A percentile compares a stretch with the other conserved stretches of the same genome.
Conservation (phyloP, 2,888 invertebrate genomes). For the Acleris sparsana region DNA sequence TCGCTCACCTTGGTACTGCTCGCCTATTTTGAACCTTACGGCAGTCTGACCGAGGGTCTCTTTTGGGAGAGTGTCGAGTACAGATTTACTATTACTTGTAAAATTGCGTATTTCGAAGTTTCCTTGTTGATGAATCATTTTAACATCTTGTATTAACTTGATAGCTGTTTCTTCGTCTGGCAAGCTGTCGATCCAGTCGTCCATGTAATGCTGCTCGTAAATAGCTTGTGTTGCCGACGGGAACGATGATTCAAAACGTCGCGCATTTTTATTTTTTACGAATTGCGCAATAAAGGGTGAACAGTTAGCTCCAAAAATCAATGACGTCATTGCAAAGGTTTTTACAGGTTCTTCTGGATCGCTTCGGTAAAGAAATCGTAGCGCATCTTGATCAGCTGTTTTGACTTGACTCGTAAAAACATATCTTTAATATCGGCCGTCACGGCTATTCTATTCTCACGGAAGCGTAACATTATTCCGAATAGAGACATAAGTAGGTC, state of each 20-base stretch:
- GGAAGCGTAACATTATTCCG: slow-evolving; percentile 40
- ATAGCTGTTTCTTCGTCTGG: slow-evolving; percentile 11
- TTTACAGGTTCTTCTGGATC: too few species aligned
- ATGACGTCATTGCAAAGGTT: slow-evolving; percentile 5
- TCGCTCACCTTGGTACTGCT: slow-evolving; percentile 29
- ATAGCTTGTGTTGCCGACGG: not conserved
- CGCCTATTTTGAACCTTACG: slow-evolving; percentile 31
- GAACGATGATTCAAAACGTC: slow-evolving; percentile 14
- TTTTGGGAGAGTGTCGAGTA: not conserved
- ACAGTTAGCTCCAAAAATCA: slow-evolving; percentile 35
- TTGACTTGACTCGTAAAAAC: too few species aligned
- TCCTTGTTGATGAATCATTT: slow-evolving; percentile 2
- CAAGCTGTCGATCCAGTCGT: slow-evolving; percentile 1
- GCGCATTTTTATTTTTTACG: slow-evolving; percentile 39
- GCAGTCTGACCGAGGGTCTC: slow-evolving; percentile 3
- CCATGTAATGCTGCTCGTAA: not conserved
- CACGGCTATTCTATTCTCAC: slow-evolving; percentile 36
- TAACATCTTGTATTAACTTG: not conserved
- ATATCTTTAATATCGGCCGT: not conserved
- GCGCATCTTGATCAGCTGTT: too few species aligned
- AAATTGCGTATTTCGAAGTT: slow-evolving; percentile 3
- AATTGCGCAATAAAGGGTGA: slow-evolving; percentile 39
- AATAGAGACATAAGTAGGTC: slow-evolving; percentile 14
- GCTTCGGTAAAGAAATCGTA: too few species aligned
- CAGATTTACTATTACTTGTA: not conserved